Base-by-base conservation (phyloP, 2,113 vertebrate species). In the Lipotes vexillifer region DNA sequence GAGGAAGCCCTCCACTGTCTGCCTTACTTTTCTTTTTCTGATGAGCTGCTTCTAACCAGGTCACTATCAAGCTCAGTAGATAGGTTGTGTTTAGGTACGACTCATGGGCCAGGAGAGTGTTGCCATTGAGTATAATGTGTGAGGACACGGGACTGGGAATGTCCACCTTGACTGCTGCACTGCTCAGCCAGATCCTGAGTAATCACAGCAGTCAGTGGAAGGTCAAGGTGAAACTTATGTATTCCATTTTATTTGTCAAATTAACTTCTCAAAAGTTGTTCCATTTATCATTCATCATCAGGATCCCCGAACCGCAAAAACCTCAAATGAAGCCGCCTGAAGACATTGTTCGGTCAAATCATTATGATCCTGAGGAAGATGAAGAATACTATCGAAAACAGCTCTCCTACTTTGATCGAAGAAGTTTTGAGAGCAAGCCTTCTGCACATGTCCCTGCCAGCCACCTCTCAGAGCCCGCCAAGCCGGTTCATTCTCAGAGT, bases 381-480 rank as follows among this genome's bases (percentile, higher is more conserved):
- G 99, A 99, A 95, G 99, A 99, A 61, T 99, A 99, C 93, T 99
- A 99, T 83, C 99, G 99, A 55, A 99, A 99, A 96, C 99, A 99
- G 98, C 99, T 99, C 95, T 99, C 99, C 0, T 99, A 99, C 98
- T 99, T 99, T 36, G 99, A 99, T 93, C 99, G 99, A 36, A 99
- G 99, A 84, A 99, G 98, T 98, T 99, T 99, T 66, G 99, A 99
- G 78, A 99, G 98, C 88, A 99, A 99, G 97, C 99, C 99, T 38
- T 98, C 99, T 77, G 93, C 98, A 0, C 99, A 99, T 83, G 98
- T 99, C 78, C 98, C 99, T 97, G 97, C 99, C 88, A 99, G 98
- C 97, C 99, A 99, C 81, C 99, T 99, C 96, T 98, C 99, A 29
- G 99, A 99, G 85, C 98, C 99, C 69, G 88, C 98, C 88, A 99